These are phyloP conservation scores for Pseudomyrmex gracilis DNA, from an alignment of 1,140 invertebrate species.

Conservation along the genomic window DNA sequence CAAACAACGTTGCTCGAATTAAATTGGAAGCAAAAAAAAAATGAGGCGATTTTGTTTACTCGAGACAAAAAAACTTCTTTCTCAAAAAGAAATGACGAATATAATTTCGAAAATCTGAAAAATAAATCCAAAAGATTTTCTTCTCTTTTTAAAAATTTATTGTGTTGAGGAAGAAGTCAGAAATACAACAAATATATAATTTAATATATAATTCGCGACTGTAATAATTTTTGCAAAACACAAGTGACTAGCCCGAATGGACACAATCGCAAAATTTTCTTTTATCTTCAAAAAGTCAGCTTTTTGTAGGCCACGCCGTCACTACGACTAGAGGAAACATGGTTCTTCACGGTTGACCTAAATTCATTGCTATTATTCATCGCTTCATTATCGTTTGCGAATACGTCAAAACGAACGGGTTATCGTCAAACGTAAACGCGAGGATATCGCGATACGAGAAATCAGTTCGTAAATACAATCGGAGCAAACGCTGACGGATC, in stretches of 20 bases:
- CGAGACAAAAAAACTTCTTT: background rate
- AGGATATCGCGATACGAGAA: background rate
- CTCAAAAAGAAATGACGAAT: background rate
- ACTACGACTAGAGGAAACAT: background rate
- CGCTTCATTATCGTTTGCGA: background rate
- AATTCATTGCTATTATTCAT: constrained; percentile 22
- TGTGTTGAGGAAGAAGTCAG: too few relatives aligned
- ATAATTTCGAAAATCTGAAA: too few relatives aligned
- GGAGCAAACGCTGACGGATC: background rate
- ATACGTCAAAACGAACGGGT: background rate
- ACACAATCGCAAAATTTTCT: background rate
- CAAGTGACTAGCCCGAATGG: background rate
- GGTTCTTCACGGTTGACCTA: constrained; percentile 48
- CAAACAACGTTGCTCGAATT: background rate
- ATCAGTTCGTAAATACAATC: background rate
- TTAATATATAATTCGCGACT: background rate
- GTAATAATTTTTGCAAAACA: background rate
- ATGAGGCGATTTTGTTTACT: background rate
- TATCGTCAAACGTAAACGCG: background rate
- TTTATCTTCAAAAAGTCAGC: background rate
- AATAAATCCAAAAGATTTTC: too few relatives aligned
- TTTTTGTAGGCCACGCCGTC: background rate
- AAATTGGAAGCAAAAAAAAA: background rate
- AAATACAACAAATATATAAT: too few relatives aligned
- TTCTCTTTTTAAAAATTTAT: too few relatives aligned